Base-by-base conservation (phyloP, 2,888 invertebrate genomes). In the Lepidocyrtoides sp. region DNA sequence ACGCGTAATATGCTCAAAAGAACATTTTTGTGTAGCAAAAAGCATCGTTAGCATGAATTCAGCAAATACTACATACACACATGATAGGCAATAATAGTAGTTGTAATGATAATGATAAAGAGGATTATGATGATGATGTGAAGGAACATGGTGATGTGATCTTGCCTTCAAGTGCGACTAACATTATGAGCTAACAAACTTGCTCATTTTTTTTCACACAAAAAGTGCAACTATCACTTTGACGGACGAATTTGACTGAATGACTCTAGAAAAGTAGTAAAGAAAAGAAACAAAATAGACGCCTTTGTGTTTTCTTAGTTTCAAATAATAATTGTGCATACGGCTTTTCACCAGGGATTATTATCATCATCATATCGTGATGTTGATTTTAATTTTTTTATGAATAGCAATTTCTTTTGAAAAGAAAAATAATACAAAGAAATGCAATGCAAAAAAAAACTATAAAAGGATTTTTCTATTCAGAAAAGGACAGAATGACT, bases 11-110 rank as follows among this genome's bases (percentile, higher is more conserved):
- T 57, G 44, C 63, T 89, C 44, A 88, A 82, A 82, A 48, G 44
- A 23, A 72, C 82, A 48, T 86, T 86, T 89, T 89, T 66, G 17
- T n/a, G 57, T 20, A 26, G 75, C 75, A 48, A n/a, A n/a, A n/a
- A n/a, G 2, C 63, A 36, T 83, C 89, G 84, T 84, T 89, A 84
- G 60, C 89, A 84, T 57, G 89, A 89, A 75, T 89, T 89, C 77
- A 63, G 60, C 77, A 82, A 88, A 88, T 88, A 72, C 32, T 36
- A 36, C n/a, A n/a, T n/a, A n/a, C n/a, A n/a, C n/a, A n/a, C n/a
- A n/a, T n/a, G 36, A 36, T 36, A 7, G 36, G 36, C 7, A 36
- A 36, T 36, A 36, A 69, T 84, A 88, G 79, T 81, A 54, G 48
- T 87, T 79, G 81, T 88, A 69, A 69, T 69, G 23, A 48, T 75